Evolutionary conservation across 2,888 invertebrate species (phyloP).

Genomic region (Gryllus longicercus): DNA sequence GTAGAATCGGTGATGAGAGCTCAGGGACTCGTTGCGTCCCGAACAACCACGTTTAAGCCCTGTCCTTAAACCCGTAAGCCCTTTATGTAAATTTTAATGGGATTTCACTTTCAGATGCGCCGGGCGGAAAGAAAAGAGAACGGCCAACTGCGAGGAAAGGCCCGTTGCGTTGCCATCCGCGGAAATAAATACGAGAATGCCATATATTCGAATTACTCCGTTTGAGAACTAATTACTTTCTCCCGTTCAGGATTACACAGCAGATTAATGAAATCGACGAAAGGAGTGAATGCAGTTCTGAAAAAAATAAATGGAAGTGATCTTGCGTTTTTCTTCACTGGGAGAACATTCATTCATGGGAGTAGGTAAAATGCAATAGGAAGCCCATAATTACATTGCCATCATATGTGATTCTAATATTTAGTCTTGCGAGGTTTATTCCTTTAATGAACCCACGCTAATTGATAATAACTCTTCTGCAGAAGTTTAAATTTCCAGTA

Average conservation of each 20-base stretch:
- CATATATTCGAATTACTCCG: neutral
- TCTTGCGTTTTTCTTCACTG: no score
- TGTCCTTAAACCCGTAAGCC: neutral
- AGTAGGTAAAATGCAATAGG: no score
- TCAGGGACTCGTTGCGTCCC: neutral
- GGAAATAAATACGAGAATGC: neutral
- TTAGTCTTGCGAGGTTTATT: no score
- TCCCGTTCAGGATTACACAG: neutral
- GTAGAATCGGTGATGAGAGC: no score
- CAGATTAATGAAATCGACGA: neutral
- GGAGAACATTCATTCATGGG: no score
- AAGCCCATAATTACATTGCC: no score
- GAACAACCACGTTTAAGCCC: neutral
- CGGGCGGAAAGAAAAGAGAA: neutral
- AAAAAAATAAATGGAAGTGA: no score
- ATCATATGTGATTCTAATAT: no score
- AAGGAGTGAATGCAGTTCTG: no score
- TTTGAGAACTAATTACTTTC: neutral
- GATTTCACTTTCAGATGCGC: conserved; percentile 2
- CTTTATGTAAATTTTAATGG: conserved; percentile 17
- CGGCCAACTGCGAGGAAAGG: neutral
- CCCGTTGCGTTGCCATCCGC: neutral
- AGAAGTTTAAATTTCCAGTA: no score
- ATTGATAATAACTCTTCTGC: no score
- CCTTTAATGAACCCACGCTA: no score